Evolutionary conservation across 2,797 vertebrate genomes (phyloP).

Genomic region (Sebastiscus tertius): DNA sequence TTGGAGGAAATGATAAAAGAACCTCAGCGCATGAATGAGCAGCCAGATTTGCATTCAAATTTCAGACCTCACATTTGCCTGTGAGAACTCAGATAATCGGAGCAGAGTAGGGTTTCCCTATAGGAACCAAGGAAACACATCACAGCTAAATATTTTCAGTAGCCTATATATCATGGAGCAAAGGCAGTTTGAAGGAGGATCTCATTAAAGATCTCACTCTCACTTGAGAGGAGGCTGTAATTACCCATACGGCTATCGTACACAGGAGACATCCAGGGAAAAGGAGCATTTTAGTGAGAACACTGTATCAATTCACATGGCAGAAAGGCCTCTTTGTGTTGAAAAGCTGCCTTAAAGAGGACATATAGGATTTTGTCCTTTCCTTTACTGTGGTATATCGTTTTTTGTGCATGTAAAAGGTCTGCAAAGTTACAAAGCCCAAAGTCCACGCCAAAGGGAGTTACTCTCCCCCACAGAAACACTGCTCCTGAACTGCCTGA

Average conservation of each 20-base stretch:
- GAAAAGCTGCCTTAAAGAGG: not conserved
- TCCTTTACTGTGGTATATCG: too few relatives aligned
- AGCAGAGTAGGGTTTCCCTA: not conserved
- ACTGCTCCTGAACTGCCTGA: too few relatives aligned
- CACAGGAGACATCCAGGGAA: not conserved
- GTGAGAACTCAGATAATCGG: constrained; percentile 6
- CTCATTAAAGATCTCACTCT: not conserved
- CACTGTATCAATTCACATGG: not conserved
- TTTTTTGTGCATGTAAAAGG: too few relatives aligned
- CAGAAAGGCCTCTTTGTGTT: not conserved
- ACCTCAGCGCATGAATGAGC: not conserved
- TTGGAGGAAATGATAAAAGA: not conserved
- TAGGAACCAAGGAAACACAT: not conserved
- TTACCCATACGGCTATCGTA: constrained; percentile 28
- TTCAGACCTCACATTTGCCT: constrained; percentile 29
- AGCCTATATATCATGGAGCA: not conserved
- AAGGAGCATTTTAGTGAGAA: not conserved
- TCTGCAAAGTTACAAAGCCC: too few relatives aligned
- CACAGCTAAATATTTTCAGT: not conserved
- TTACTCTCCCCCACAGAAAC: too few relatives aligned
- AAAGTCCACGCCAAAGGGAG: too few relatives aligned
- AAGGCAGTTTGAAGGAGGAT: not conserved
- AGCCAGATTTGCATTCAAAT: constrained; percentile 15
- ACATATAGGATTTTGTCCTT: too few relatives aligned
- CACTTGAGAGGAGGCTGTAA: constrained; percentile 6